Conservation (phyloP, 1,140 invertebrate species). For the Penaeus vannamei region DNA sequence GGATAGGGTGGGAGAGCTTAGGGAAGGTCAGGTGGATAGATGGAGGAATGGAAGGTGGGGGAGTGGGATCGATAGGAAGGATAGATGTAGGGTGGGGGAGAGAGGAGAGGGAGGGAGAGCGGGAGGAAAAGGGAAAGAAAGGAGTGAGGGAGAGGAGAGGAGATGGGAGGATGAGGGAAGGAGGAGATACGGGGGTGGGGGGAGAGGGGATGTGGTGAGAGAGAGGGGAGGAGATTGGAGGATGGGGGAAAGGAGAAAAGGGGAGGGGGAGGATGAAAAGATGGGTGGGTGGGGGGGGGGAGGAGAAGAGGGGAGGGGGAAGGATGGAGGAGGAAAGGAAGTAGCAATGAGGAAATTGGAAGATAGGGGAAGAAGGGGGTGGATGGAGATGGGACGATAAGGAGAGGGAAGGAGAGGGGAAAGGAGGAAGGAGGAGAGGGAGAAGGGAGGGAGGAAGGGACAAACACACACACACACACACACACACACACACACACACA, state of each 20-base stretch:
- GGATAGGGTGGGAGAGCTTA: not conserved
- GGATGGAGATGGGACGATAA: not conserved
- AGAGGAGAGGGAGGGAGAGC: too few species aligned
- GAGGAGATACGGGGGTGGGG: not conserved
- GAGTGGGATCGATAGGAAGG: not conserved
- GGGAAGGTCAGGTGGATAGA: too few species aligned
- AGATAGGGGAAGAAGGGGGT: too few species aligned
- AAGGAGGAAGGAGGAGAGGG: not conserved
- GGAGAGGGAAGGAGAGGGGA: not conserved
- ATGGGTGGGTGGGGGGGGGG: not conserved
- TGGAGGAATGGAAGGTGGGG: not conserved
- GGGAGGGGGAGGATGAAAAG: constrained; percentile 8
- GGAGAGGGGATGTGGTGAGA: not conserved
- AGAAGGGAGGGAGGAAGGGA: not conserved
- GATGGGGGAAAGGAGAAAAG: not conserved
- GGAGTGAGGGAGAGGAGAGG: not conserved
- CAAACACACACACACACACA: not conserved
- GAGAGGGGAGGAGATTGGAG: not conserved
- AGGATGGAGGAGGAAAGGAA: not conserved
- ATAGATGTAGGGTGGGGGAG: not conserved
- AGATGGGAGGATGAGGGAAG: not conserved
- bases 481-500: not conserved
- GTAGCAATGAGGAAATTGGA: not conserved
- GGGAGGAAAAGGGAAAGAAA: not conserved
- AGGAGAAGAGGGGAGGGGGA: not conserved